Evolutionary conservation across 2,888 invertebrate genomes (phyloP).

Genomic region (Trichopria drosophilae): DNA sequence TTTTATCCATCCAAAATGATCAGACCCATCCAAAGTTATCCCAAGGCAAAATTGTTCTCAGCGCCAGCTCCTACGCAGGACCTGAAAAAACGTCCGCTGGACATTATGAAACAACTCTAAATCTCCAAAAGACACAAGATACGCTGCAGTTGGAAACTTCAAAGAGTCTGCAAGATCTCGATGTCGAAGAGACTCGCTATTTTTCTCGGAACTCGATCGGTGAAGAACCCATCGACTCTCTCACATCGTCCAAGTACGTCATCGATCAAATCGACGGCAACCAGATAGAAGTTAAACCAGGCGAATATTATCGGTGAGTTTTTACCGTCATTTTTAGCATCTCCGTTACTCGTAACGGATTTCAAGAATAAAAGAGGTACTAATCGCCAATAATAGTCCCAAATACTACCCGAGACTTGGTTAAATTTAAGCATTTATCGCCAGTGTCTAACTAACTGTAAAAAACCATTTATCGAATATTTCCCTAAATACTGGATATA

Average conservation of each 20-base stretch:
- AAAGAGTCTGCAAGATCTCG: constrained; percentile 36
- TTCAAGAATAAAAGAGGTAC: too few species aligned
- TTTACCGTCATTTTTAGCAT: too few species aligned
- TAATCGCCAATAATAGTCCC: too few species aligned
- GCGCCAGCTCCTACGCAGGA: constrained; percentile 45
- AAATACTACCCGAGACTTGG: too few species aligned
- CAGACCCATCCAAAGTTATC: constrained; percentile 44
- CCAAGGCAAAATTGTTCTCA: constrained; percentile 43
- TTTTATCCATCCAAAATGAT: constrained; percentile 49
- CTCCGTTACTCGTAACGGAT: too few species aligned
- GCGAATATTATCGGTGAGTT: constrained; percentile 51
- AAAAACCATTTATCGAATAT: too few species aligned
- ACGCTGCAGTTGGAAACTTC: constrained; percentile 45
- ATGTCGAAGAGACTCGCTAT: constrained; percentile 34
- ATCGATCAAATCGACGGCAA: constrained; percentile 53
- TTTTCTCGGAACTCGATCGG: constrained; percentile 31
- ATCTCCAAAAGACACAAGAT: constrained; percentile 20
- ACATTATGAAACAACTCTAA: constrained; percentile 29
- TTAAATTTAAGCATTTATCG: too few species aligned
- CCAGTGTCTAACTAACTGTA: too few species aligned
- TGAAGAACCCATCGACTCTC: constrained; percentile 42
- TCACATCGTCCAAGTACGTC: constrained; percentile 50
- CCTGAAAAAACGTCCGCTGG: constrained; percentile 43
- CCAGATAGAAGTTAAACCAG: constrained; percentile 53
- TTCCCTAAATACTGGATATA: too few species aligned